Percentiles rank a stretch among this genome's conserved stretches.
Evolutionary conservation across 2,888 invertebrate species (phyloP).

Genomic region (Thereva nobilitata): DNA sequence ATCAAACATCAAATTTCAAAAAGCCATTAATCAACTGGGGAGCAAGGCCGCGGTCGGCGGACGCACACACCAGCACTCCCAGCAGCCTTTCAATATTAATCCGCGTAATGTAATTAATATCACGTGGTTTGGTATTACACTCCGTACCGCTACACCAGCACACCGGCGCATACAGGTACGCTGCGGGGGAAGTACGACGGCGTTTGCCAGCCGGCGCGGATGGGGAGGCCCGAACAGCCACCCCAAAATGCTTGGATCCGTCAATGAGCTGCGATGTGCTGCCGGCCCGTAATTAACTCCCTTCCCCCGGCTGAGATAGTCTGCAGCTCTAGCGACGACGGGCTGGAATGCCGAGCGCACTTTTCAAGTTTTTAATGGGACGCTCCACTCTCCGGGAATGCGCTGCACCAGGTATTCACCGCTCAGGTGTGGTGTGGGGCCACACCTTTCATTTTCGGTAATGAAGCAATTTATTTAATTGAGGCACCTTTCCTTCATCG

Average conservation of each 20-base stretch:
- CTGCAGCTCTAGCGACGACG: constrained; percentile 22
- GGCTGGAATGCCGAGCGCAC: constrained; percentile 3
- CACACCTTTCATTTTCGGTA: constrained; percentile 40
- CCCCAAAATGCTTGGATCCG: constrained; percentile 17
- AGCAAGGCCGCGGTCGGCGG: constrained; percentile 22
- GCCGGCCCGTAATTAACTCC: constrained; percentile 34
- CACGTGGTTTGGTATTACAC: constrained; percentile 30
- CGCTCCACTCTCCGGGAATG: constrained; percentile 18
- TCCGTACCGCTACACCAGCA: neutral
- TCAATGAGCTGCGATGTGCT: constrained; percentile 30
- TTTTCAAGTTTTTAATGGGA: constrained; percentile 32
- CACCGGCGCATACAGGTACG: neutral
- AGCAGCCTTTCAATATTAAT: constrained; percentile 29
- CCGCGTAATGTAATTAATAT: constrained; percentile 36
- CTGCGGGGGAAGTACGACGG: neutral
- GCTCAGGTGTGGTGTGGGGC: constrained; percentile 31
- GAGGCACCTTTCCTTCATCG: constrained; percentile 23
- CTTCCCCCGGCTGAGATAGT: constrained; percentile 26
- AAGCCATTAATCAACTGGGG: constrained; percentile 40
- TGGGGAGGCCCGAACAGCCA: neutral
- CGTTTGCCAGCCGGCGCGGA: no score
- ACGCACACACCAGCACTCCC: neutral
- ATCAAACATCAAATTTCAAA: constrained; percentile 42
- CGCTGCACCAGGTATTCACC: neutral
- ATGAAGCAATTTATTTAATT: constrained; percentile 35